These are phyloP conservation scores for Drosophila suzukii DNA, from an alignment of 1,140 invertebrate genomes.

Conservation along the genomic window DNA sequence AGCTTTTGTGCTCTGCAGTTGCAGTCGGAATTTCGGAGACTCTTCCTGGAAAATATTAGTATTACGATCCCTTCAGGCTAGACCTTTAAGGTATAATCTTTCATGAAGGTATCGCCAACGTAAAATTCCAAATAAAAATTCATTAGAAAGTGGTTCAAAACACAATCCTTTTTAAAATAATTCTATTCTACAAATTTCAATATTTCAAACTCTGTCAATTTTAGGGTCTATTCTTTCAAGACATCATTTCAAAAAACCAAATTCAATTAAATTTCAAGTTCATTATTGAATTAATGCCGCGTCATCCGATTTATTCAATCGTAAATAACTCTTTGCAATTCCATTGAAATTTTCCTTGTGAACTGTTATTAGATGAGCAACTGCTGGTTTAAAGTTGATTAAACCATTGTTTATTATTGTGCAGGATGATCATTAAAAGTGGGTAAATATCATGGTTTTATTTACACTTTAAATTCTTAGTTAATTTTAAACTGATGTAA, in stretches of 20 bases:
- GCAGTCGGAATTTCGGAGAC: constrained; percentile 9
- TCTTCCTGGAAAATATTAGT: constrained; percentile 4
- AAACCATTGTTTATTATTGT: not conserved
- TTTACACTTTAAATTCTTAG: not conserved
- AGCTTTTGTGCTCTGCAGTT: constrained; percentile 8
- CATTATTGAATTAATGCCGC: not conserved
- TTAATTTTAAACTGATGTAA: not conserved
- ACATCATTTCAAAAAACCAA: too few species aligned
- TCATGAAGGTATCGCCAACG: not conserved
- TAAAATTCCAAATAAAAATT: too few species aligned
- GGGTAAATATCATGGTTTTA: too few species aligned
- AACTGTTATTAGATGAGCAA: not conserved
- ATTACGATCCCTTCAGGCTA: not conserved
- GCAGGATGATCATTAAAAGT: not conserved
- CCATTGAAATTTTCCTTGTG: not conserved
- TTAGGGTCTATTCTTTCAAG: too few species aligned
- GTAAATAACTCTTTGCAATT: constrained; percentile 7
- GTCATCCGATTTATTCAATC: constrained; percentile 6
- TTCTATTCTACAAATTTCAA: not conserved
- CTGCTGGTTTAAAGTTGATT: not conserved
- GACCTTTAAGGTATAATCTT: not conserved
- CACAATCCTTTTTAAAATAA: too few species aligned
- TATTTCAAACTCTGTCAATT: too few species aligned
- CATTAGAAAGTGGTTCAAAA: too few species aligned
- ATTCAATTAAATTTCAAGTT: not conserved